A percentile compares a stretch with the other conserved stretches of the same genome.
Conservation (phyloP, 2,797 vertebrate species). For the Brotula barbata region DNA sequence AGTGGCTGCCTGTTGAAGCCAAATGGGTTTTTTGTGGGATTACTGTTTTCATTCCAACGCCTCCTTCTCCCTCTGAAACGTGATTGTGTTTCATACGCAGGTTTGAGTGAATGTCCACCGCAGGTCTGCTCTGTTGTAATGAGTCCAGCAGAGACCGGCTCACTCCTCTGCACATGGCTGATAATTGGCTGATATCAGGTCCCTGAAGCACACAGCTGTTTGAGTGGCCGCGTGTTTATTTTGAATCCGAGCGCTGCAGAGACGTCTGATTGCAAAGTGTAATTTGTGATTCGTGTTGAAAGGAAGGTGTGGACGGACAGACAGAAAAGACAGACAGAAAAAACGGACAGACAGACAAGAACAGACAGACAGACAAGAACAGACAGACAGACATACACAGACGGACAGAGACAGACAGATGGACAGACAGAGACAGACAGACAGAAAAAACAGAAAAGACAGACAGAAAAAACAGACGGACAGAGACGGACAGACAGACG, state of each 20-base stretch:
- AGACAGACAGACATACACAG: too few relatives aligned
- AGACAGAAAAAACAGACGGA: too few relatives aligned
- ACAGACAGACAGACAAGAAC: too few relatives aligned
- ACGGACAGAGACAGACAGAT: too few relatives aligned
- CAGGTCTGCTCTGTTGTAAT: conserved; percentile 32
- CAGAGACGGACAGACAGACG: too few relatives aligned
- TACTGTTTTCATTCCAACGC: conserved; percentile 46
- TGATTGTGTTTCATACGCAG: conserved; percentile 39
- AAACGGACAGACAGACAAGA: too few relatives aligned
- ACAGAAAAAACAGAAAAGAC: too few relatives aligned
- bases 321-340: too few relatives aligned
- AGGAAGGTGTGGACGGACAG: conserved; percentile 44
- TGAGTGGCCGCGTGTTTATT: conserved; percentile 49
- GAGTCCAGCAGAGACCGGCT: conserved; percentile 47
- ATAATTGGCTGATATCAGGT: conserved; percentile 43
- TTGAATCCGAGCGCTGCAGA: conserved; percentile 17
- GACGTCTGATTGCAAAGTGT: conserved; percentile 27
- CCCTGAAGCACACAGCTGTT: conserved; percentile 32
- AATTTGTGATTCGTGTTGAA: conserved; percentile 44
- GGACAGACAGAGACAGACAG: too few relatives aligned
- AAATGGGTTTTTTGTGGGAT: conserved; percentile 51
- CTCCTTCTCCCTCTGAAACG: conserved; percentile 9
- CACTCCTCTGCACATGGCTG: conserved; percentile 35
- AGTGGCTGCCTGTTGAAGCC: conserved; percentile 41
- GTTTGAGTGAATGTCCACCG: conserved; percentile 17